These are phyloP conservation scores for Maniola jurtina DNA, from an alignment of 1,140 invertebrate species.

Conservation along the genomic window DNA sequence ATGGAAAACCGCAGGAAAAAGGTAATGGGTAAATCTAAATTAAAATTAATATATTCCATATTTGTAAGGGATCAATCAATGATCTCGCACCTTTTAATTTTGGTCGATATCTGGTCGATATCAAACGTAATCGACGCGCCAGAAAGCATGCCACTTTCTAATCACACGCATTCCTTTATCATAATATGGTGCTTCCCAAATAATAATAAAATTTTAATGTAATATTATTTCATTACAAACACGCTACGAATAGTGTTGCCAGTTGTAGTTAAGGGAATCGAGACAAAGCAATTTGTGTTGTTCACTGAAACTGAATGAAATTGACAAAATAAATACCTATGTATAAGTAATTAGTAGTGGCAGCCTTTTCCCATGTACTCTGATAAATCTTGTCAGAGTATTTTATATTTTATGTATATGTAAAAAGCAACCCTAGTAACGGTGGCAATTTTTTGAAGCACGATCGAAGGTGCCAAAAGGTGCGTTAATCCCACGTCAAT, in stretches of 20 bases:
- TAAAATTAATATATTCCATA: slow-evolving; percentile 43
- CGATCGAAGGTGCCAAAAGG: too few species aligned
- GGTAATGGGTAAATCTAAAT: slow-evolving; percentile 29
- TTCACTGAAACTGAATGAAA: too few species aligned
- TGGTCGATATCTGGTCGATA: slow-evolving; percentile 32
- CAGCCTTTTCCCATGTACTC: too few species aligned
- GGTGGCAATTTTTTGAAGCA: too few species aligned
- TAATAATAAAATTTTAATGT: slow-evolving; percentile 35
- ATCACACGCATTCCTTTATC: slow-evolving; percentile 26
- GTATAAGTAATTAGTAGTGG: too few species aligned
- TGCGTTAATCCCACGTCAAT: too few species aligned
- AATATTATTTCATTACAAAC: slow-evolving; percentile 27
- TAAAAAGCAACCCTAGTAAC: too few species aligned
- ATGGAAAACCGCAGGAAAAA: background rate
- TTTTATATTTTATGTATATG: too few species aligned
- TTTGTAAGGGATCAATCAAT: slow-evolving; percentile 43
- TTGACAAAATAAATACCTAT: too few species aligned
- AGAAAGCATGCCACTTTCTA: slow-evolving; percentile 32
- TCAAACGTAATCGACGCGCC: slow-evolving; percentile 32
- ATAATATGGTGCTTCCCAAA: slow-evolving; percentile 29
- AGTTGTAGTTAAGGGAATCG: background rate
- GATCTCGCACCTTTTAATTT: slow-evolving; percentile 38
- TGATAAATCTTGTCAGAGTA: too few species aligned
- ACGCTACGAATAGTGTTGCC: slow-evolving; percentile 1
- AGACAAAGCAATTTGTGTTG: background rate